Conservation (phyloP, 2,113 vertebrate genomes). For the Antechinus flavipes region DNA sequence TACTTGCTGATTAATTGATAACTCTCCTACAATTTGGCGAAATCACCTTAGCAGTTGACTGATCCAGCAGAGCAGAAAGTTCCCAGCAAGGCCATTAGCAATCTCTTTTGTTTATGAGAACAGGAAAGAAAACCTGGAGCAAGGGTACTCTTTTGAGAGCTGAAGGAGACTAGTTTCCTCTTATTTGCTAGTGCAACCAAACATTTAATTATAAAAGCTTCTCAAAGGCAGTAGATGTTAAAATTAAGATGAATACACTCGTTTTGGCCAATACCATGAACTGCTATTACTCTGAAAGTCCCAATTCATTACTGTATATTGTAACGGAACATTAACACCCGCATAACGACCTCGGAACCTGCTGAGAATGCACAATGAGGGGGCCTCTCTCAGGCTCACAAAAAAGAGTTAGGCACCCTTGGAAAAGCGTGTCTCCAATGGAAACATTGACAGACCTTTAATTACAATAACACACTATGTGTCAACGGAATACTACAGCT, state of each 20-base stretch:
- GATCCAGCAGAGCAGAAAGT: neutral
- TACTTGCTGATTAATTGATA: neutral
- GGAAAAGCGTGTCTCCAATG: constrained; percentile 71
- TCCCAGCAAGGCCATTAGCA: constrained; percentile 10
- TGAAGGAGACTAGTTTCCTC: constrained; percentile 68
- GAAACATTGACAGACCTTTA: constrained; percentile 69
- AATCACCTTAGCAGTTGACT: neutral
- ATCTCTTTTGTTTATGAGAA: constrained; percentile 34
- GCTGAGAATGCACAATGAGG: constrained; percentile 82
- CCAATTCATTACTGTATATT: constrained; percentile 83
- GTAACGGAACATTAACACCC: constrained; percentile 81
- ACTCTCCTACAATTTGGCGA: neutral
- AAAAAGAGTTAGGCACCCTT: constrained; percentile 60
- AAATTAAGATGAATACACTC: constrained; percentile 86
- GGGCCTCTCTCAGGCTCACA: constrained; percentile 14
- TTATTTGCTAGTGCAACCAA: constrained; percentile 81
- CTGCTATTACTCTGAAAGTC: constrained; percentile 79
- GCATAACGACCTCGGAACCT: constrained; percentile 80
- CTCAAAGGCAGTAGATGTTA: constrained; percentile 80
- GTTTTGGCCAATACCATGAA: constrained; percentile 81
- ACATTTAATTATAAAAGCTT: constrained; percentile 85
- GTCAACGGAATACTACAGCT: constrained; percentile 18
- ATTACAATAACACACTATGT: constrained; percentile 48
- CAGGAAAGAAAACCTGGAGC: neutral
- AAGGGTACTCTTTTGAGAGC: constrained; percentile 32